Evolutionary conservation across 2,797 vertebrate species (phyloP).

Genomic region (Falco berigora): DNA sequence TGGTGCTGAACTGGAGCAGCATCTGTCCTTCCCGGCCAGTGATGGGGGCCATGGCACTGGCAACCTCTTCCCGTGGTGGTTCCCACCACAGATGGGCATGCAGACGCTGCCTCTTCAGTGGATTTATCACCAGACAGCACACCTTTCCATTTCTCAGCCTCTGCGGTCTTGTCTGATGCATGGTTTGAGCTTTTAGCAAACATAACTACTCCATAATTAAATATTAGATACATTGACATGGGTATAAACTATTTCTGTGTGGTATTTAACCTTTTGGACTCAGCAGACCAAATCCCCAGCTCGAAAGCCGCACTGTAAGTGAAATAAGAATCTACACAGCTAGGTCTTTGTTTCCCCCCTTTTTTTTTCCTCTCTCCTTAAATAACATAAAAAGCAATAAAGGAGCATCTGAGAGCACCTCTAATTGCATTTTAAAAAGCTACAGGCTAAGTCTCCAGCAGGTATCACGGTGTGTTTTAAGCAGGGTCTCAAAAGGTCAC

Average conservation of each 20-base stretch:
- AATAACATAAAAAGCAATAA: conserved; percentile 18
- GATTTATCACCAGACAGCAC: background rate
- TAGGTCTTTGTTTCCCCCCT: background rate
- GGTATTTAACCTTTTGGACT: conserved; percentile 42
- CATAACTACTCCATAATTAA: background rate
- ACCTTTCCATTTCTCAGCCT: background rate
- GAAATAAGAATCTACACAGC: background rate
- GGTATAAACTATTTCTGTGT: background rate
- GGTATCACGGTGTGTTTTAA: background rate
- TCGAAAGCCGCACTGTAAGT: background rate
- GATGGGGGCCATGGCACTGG: no score
- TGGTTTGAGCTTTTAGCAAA: background rate
- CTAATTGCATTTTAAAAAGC: conserved; percentile 9
- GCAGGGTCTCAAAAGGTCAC: background rate
- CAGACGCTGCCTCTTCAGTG: background rate
- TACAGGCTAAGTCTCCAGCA: background rate
- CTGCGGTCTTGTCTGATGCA: background rate
- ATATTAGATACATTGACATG: background rate
- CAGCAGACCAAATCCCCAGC: background rate
- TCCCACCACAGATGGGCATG: background rate
- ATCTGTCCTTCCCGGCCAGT: no score
- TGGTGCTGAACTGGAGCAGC: accelerated
- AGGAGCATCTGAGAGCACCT: background rate
- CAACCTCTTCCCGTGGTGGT: background rate
- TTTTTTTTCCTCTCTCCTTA: conserved; percentile 25